phyloP scores from a whole-genome alignment of 2,113 vertebrate species.

The Piprites chloris region DNA sequence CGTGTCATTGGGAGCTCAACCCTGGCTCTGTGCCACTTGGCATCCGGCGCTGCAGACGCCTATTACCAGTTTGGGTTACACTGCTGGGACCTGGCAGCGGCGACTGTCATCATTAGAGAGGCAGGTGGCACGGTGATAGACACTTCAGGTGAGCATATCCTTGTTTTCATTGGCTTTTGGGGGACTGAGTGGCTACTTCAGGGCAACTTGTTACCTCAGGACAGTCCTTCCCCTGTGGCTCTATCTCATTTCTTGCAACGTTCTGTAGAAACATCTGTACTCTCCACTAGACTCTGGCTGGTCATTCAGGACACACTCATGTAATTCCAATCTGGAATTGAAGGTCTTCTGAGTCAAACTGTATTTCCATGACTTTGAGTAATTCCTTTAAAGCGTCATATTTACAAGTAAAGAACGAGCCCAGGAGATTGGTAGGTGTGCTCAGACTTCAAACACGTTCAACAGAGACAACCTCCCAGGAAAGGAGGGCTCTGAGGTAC shows the following conservation, averaged over 20 bases:
- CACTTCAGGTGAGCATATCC: constrained; percentile 78
- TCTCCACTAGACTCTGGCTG: not conserved
- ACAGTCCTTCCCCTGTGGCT: not conserved
- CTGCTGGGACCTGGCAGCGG: constrained; percentile 88
- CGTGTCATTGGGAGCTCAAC: constrained; percentile 87
- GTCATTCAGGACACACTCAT: not conserved
- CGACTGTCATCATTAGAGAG: constrained; percentile 85
- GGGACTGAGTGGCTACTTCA: not conserved
- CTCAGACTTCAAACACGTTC: not conserved
- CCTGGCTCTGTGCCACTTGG: constrained; percentile 82
- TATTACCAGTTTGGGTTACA: constrained; percentile 89
- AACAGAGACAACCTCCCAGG: not conserved
- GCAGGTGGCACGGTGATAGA: constrained; percentile 85
- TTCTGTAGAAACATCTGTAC: not conserved
- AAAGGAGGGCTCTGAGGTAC: not conserved
- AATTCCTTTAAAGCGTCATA: not conserved
- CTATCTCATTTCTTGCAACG: not conserved
- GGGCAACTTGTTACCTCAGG: not conserved
- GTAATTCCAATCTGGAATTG: not conserved
- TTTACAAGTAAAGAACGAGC: not conserved
- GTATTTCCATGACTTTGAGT: not conserved
- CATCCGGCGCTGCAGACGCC: constrained; percentile 80
- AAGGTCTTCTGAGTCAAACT: not conserved
- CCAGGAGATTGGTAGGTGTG: not conserved
- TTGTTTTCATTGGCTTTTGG: not conserved